These are phyloP conservation scores for Melopsittacus undulatus DNA, from an alignment of 2,797 vertebrate species.

Conservation along the genomic window DNA sequence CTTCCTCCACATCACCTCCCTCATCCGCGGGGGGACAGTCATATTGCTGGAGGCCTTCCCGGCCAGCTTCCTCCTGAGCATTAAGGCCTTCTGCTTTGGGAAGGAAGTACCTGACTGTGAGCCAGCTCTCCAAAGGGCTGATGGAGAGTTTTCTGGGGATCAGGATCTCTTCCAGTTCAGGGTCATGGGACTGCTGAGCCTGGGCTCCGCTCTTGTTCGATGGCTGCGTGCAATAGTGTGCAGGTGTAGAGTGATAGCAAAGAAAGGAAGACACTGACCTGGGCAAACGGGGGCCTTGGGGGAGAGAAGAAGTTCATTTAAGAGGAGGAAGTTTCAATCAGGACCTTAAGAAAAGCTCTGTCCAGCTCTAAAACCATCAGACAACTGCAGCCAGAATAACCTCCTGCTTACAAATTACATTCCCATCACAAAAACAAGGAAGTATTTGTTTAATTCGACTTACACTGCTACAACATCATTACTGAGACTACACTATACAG, in stretches of 20 bases:
- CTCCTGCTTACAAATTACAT: accelerated
- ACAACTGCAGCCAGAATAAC: background rate
- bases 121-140: conserved; percentile 92
- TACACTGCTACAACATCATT: accelerated
- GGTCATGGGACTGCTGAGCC: conserved; percentile 78
- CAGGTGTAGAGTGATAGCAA: background rate
- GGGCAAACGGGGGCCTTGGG: conserved; percentile 40
- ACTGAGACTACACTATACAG: background rate
- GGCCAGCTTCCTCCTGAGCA: background rate
- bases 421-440: accelerated
- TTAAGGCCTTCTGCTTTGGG: conserved; percentile 70
- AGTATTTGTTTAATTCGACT: background rate
- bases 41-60: background rate
- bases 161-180: conserved; percentile 88
- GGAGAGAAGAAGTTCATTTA: background rate
- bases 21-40: conserved; percentile 63
- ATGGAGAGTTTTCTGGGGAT: conserved; percentile 92
- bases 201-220: conserved; percentile 72
- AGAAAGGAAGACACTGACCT: conserved; percentile 6
- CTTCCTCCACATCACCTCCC: background rate
- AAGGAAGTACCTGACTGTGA: conserved; percentile 84
- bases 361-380: background rate
- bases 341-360: background rate
- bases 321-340: background rate
- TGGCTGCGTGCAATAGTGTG: conserved; percentile 74